Base-by-base conservation (phyloP, 1,140 invertebrate genomes). In the Brachionus koreanus region DNA sequence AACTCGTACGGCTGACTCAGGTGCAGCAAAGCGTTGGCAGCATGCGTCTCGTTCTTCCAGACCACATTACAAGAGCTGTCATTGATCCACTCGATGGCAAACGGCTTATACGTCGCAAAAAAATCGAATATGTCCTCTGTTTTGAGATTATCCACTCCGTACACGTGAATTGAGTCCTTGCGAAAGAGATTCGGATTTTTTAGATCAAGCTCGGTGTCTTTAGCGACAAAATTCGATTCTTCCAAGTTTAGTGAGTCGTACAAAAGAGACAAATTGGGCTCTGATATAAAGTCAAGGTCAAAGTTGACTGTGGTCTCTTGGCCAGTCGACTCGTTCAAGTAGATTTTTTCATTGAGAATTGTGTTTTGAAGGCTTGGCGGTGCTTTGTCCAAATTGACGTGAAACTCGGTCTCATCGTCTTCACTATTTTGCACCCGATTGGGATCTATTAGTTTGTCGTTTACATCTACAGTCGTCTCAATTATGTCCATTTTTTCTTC, bases 31-130 rank as follows among this genome's bases (percentile, higher is more conserved):
- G 57, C 23, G 7, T 82, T 43, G 7, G 33, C 33, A 9, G 57
- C 25, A 19, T 35, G 13, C 1, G 43, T 43, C 5, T 63, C 39
- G 33, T 42, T 65, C 16, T 82, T 65, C 57, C 57, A 82, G 5
- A 43, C 35, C 2, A 82, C 23, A 67, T 82, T 82, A 19, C 79
- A 82, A 1, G 79, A 82, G 13, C 23, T 63, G 35, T 82, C 79
- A 23, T 65, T 65, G n/a, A 82, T 82, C 79, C 79, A 82, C 43
- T 82, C 79, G 16, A 82, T 69, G 7, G 57, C 61, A 65, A 82
- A 42, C 46, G 79, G 79, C 16, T 82, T 82, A 13, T 39, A 82
- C 1, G n/a, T 9, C 13, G 23, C 1, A 37, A 82, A 82, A 69
- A 43, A 69, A 12, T 67, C 39, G 12, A 82, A 82, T 42, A 82